These are phyloP conservation scores for Tupiocoris notatus DNA, from an alignment of 2,888 invertebrate species.

Conservation along the genomic window DNA sequence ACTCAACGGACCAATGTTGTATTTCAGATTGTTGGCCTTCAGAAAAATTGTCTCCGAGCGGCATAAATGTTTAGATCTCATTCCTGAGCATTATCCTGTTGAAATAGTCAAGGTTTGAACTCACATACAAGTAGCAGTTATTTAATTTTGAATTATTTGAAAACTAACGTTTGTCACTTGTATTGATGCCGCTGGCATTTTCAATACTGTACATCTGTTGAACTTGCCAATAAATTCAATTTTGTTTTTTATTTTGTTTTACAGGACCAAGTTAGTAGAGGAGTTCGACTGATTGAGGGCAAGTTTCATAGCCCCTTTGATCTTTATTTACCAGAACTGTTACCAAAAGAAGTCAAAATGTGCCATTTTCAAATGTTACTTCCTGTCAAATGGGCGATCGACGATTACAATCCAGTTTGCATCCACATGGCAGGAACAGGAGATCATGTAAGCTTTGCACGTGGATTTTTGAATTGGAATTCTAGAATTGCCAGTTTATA, in stretches of 20 bases:
- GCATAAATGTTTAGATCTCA: conserved; percentile 75
- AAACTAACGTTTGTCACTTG: neutral
- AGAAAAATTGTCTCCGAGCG: conserved; percentile 82
- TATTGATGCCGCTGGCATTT: neutral
- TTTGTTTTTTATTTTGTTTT: conserved; percentile 3
- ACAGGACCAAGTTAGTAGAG: conserved; percentile 28
- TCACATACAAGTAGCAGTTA: neutral
- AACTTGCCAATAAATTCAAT: no score
- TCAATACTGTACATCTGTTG: neutral
- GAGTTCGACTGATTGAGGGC: conserved; percentile 68
- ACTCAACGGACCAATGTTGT: conserved; percentile 1
- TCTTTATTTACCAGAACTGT: conserved; percentile 77
- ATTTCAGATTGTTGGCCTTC: conserved; percentile 84
- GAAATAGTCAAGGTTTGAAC: conserved; percentile 81
- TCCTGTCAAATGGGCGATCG: conserved; percentile 73
- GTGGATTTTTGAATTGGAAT: no score
- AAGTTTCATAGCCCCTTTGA: conserved; percentile 84
- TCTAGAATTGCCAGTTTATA: no score
- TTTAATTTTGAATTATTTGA: no score
- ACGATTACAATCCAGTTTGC: conserved; percentile 76
- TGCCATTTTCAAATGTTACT: conserved; percentile 83
- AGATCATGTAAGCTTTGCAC: conserved; percentile 91
- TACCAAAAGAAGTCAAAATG: conserved; percentile 76
- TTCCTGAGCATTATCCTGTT: conserved; percentile 80
- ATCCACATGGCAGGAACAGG: conserved; percentile 97